Evolutionary conservation across 1,140 invertebrate genomes (phyloP), one percentile per base, ranked within the genome.

Genomic region (Zaprionus tsacasi): DNA sequence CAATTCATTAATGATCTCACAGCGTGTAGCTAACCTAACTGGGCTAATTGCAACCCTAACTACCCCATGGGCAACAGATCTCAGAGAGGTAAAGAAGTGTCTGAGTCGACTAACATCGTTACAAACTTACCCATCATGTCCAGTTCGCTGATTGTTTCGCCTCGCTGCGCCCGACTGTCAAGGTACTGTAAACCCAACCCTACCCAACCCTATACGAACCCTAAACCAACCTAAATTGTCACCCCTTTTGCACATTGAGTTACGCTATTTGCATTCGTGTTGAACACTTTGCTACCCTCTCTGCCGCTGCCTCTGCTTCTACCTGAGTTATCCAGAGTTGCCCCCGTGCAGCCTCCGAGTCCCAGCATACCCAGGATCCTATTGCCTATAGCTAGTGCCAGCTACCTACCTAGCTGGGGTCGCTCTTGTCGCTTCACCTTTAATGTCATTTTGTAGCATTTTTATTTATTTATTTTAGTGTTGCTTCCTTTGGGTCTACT

Each of bases 381-480:
- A 67, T 57, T 50, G 60, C 54, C 48, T 55, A 36, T 52, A 52
- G 43, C 65, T 68, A 58, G 30, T n/a, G 12, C 52, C n/a, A 6
- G 7, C 40, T 43, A n/a, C n/a, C 27, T 61, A 13, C 40, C 27
- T 33, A 33, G 38, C 12, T 60, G 25, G 35, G 35, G 25, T 58
- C 63, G 63, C 64, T 75, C 64, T 75, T 65, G 65, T 82, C 57
- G 63, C 76, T 75, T 80, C 75, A 78, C 83, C 73, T 88, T 88
- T 89, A 88, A 89, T 89, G 78, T 78, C 74, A 89, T 83, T 89
- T 88, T 81, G 85, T 89, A 83, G 81, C 78, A 81, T 81, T 88
- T 78, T 88, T 89, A 83, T 89, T 85, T 83, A 89, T 89, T 88
- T 88, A 87, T 86, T 86, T 85, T 75, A 63, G 74, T 83, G 71